phyloP scores from a whole-genome alignment of 1,140 invertebrate species.

The Trypoxylus dichotomus region DNA sequence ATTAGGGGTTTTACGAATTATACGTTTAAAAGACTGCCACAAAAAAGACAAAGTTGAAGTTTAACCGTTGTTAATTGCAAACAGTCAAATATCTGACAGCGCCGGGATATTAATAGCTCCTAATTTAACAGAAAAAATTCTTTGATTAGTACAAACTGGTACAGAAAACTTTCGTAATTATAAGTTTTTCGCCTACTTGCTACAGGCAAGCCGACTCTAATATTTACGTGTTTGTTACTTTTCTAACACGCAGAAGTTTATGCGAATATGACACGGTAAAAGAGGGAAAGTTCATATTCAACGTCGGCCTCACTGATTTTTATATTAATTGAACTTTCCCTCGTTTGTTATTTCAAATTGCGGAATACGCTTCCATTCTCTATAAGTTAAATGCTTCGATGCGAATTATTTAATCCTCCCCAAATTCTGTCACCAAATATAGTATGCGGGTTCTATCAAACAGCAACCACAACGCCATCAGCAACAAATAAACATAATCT shows the following conservation, averaged over 20 bases:
- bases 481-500: neutral
- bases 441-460: too few relatives aligned
- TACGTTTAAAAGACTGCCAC: neutral
- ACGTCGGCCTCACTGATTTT: neutral
- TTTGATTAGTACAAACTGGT: conserved; percentile 17
- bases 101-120: neutral
- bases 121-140: conserved; percentile 10
- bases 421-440: neutral
- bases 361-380: too few relatives aligned
- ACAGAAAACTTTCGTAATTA: conserved; percentile 15
- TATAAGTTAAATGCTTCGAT: too few relatives aligned
- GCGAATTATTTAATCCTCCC: neutral
- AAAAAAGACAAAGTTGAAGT: conserved; percentile 2
- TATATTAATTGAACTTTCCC: neutral
- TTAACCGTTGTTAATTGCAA: conserved; percentile 3
- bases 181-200: neutral
- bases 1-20: neutral
- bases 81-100: neutral
- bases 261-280: neutral
- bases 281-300: neutral
- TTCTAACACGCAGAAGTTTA: neutral
- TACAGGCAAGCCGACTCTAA: neutral
- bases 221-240: conserved; percentile 2
- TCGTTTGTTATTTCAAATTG: neutral
- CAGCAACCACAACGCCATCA: neutral